Evolutionary conservation across 2,113 vertebrate genomes (phyloP), one percentile per base, ranked within the genome.

Genomic region (Bos javanicus): DNA sequence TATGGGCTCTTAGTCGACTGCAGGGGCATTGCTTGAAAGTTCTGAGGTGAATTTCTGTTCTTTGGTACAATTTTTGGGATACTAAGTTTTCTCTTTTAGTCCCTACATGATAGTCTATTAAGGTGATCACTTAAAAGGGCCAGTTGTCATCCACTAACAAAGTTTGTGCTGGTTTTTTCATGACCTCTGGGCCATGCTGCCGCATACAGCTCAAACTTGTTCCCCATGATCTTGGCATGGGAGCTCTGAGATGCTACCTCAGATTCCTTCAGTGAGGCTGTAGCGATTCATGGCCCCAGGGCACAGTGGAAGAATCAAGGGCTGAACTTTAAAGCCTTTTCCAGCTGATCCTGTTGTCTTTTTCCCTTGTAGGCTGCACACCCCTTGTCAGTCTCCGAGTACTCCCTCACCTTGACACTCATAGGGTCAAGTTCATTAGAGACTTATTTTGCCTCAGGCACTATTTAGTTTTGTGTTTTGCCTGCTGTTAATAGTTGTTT

Each of bases 381-480:
- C 1, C 0, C 12, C 6, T 33, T 30, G 13, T 64, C 30, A 14
- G 28, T 16, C 6, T 64, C 60, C 0, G 2, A 16, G 60, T 7
- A 14, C 60, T 33, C 14, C 60, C 30, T 16, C 28, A 16, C 28
- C 30, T 30, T 15, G 13, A 0, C 30, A 16, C 60, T 33, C 60
- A 3, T 1, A 64, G 1, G 60, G 6, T 33, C 30, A 33, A 7
- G 3, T 64, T 33, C 30, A 33, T 7, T 3, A 0, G 60, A 33
- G 60, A 33, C 60, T 26, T 43, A 25, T 10, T 7, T 43, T 23
- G 21, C 36, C 36, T 39, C 0, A 0, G 67, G 19, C 2, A 71
- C 12, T 39, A 39, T 36, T 5, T 21, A 19, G 19, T 23, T 71
- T 23, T 71, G 19, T 71, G n/a, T 6, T 71, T 23, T 71, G 23